Base-by-base conservation (phyloP, 2,888 invertebrate genomes). In the Phaedon cochleariae region DNA sequence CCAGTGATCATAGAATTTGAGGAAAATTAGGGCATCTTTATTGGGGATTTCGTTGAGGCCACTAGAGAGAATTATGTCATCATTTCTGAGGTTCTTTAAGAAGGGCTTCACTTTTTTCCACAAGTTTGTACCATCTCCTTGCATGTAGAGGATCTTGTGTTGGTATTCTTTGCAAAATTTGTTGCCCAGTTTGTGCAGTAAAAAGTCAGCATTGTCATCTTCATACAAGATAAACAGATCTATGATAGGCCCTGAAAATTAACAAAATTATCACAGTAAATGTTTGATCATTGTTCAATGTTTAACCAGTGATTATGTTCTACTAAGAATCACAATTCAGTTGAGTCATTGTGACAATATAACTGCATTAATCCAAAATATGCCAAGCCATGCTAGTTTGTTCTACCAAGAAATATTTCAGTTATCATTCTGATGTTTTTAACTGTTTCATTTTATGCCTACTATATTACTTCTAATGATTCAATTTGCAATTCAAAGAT, bases 1-100 rank as follows among this genome's bases (percentile, higher is more conserved):
- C 85, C 87, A 89, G 53, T 88, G 87, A 69, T 90, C 86, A 79
- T 91, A 90, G 62, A 88, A 85, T 81, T 90, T 90, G 37, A 91
- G 84, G 82, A 89, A 91, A 76, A 87, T 85, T 21, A 91, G 77
- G n/a, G 90, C 87, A 64, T 87, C 83, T 22, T 85, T 84, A 65
- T 88, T 88, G 15, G 89, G 86, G 64, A 91, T 85, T 72, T 89
- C 88, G 75, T 88, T 87, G 17, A 85, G 82, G 69, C 88, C 85
- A 53, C 86, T 87, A 45, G 86, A 85, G 62, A 91, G 82, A 64
- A 89, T 84, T 61, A 89, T 82, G 81, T 90, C 89, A 64, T 88
- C 87, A 48, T 85, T 82, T 65, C 81, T 78, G 61, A 87, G 74
- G 74, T 86, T 85, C 55, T 76, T 79, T 64, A 87, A 77, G 22